Base-by-base conservation (phyloP, 2,113 vertebrate species). In the Epinephelus moara region DNA sequence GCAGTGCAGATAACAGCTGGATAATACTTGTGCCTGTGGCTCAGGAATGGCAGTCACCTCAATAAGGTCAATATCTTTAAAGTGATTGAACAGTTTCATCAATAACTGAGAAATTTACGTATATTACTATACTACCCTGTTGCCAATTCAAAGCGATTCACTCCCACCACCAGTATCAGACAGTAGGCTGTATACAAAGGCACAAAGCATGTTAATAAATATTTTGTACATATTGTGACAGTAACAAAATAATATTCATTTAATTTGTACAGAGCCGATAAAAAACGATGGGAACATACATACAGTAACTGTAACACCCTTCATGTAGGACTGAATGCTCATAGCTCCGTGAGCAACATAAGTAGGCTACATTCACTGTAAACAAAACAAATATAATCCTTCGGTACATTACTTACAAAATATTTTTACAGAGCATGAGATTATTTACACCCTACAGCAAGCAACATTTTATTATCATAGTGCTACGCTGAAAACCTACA, bases 151-250 rank as follows among this genome's bases (percentile, higher is more conserved):
- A 47, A 70, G 37, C 83, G 57, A 77, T 72, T 72, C 15, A 56
- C 60, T 68, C 19, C 82, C 86, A 84, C 42, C 89, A 89, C 78
- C 89, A 78, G 21, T 47, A 80, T 88, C 45, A 81, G 47, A 78
- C 8, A 79, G 47, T 59, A 64, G 56, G 45, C 53, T 82, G n/a
- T 80, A 77, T 62, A 88, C 37, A 84, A 92, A 92, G 90, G 89
- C 82, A 93, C 77, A 86, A 85, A 76, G 67, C 56, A 85, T 84
- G 67, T 74, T 75, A 89, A 93, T 91, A 94, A 93, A 95, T 94
- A 94, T 86, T 70, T 88, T 88, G 33, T 85, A 85, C 64, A 87
- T 61, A 55, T 19, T 76, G 19, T 53, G 52, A 87, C 27, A 86
- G 73, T 88, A 92, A 62, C 55, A 91, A 94, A 91, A 93, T 88